phyloP scores from a whole-genome alignment of 2,888 invertebrate species.

The Acleris cristana region DNA sequence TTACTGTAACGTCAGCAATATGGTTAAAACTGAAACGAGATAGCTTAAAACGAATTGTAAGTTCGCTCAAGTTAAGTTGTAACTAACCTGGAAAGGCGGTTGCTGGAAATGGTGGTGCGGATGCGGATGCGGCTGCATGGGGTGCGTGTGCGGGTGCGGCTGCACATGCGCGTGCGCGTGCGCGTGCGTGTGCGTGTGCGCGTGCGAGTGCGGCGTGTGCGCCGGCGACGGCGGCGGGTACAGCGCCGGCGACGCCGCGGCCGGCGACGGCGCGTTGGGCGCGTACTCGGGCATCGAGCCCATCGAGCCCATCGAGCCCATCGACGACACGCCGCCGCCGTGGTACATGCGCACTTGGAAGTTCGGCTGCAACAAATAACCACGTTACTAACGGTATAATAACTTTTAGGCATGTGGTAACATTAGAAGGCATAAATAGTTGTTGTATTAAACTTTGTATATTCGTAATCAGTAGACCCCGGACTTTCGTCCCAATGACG shows the following conservation, averaged over 20 bases:
- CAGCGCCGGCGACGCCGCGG: slow-evolving; percentile 75
- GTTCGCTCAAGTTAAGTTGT: no score
- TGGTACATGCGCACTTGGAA: slow-evolving; percentile 87
- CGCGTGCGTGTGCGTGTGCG: slow-evolving; percentile 42
- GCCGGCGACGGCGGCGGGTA: slow-evolving; percentile 80
- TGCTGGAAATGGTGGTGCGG: slow-evolving; percentile 69
- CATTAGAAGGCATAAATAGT: no score
- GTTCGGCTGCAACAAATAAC: slow-evolving; percentile 22
- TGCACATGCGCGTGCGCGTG: slow-evolving; percentile 44
- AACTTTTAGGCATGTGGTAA: no score
- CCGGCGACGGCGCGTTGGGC: slow-evolving; percentile 70
- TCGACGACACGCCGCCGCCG: slow-evolving; percentile 51
- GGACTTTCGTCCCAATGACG: no score
- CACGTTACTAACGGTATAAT: background rate
- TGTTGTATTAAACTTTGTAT: no score
- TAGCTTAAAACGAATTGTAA: no score
- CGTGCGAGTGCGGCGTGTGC: slow-evolving; percentile 76
- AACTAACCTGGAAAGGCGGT: slow-evolving; percentile 73
- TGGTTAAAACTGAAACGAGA: no score
- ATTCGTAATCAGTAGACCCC: no score
- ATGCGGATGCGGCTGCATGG: slow-evolving; percentile 33
- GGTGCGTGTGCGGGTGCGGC: slow-evolving; percentile 68
- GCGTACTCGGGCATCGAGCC: slow-evolving; percentile 62
- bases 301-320: slow-evolving; percentile 49
- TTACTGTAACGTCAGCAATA: no score